Evolutionary conservation across 2,797 vertebrate genomes (phyloP).

Genomic region (Semaprochilodus insignis): DNA sequence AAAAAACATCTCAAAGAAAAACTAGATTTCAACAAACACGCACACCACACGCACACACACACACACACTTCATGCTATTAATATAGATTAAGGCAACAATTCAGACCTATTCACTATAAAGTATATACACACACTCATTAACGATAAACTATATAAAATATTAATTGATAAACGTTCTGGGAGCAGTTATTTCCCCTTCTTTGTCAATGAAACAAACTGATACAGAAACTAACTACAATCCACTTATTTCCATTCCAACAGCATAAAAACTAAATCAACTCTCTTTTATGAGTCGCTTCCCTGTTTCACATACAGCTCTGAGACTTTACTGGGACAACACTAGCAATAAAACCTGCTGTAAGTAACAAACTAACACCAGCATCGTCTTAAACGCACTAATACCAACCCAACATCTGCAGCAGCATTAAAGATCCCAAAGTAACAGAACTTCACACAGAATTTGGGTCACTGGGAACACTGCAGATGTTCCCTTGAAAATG

Average conservation of each 20-base stretch:
- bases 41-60: no score
- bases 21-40: not conserved
- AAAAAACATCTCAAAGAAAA: not conserved
- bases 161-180: not conserved
- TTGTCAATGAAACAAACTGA: not conserved
- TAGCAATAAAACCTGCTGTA: conserved; percentile 11
- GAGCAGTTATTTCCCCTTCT: not conserved
- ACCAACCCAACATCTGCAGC: conserved; percentile 32
- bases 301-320: not conserved
- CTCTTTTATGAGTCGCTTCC: not conserved
- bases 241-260: not conserved
- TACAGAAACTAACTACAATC: not conserved
- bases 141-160: not conserved
- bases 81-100: no score
- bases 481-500: not conserved
- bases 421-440: conserved; percentile 21
- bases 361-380: conserved; percentile 22
- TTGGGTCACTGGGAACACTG: not conserved
- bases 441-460: not conserved
- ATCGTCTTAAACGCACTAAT: conserved; percentile 27
- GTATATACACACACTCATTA: no score
- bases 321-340: not conserved
- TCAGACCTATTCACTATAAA: no score
- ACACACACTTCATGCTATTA: no score
- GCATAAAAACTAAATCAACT: not conserved